These are phyloP conservation scores for Hydrolagus affinis DNA, from an alignment of 2,113 vertebrate species.

Conservation along the genomic window DNA sequence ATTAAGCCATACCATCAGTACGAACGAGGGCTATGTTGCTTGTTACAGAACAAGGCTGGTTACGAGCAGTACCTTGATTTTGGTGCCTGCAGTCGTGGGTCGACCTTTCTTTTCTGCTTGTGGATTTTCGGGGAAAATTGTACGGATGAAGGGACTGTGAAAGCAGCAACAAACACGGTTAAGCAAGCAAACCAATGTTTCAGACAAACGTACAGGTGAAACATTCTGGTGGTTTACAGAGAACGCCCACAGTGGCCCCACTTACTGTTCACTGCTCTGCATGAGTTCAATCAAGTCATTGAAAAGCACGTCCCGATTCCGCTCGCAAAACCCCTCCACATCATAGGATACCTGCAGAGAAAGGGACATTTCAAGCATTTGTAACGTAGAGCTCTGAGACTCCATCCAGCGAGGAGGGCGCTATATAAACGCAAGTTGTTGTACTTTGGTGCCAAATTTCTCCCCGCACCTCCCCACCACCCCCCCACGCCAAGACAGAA, in stretches of 20 bases:
- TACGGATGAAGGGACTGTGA: constrained; percentile 83
- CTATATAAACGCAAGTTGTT: no score
- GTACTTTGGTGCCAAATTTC: no score
- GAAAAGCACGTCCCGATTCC: constrained; percentile 94
- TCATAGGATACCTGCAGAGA: constrained; percentile 87
- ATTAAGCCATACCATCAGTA: no score
- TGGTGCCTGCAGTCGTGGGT: constrained; percentile 89
- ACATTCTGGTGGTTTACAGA: background rate
- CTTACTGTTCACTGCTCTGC: constrained; percentile 97
- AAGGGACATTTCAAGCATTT: background rate
- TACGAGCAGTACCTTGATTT: constrained; percentile 79
- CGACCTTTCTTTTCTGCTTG: constrained; percentile 95
- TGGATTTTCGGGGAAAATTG: constrained; percentile 86
- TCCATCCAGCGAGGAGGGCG: no score
- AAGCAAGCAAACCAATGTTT: background rate
- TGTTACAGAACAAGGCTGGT: no score
- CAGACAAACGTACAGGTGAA: constrained; percentile 19
- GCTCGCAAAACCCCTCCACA: constrained; percentile 92
- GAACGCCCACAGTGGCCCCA: constrained; percentile 37
- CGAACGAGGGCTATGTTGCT: no score
- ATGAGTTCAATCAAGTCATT: constrained; percentile 93
- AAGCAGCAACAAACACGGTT: constrained; percentile 37
- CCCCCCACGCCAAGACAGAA: no score
- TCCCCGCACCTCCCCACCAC: no score
- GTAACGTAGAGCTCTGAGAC: no score